A percentile compares a stretch with the other conserved stretches of the same genome.
These are phyloP conservation scores for Tragulus kanchil DNA, from an alignment of 2,113 vertebrate species.

Conservation along the genomic window DNA sequence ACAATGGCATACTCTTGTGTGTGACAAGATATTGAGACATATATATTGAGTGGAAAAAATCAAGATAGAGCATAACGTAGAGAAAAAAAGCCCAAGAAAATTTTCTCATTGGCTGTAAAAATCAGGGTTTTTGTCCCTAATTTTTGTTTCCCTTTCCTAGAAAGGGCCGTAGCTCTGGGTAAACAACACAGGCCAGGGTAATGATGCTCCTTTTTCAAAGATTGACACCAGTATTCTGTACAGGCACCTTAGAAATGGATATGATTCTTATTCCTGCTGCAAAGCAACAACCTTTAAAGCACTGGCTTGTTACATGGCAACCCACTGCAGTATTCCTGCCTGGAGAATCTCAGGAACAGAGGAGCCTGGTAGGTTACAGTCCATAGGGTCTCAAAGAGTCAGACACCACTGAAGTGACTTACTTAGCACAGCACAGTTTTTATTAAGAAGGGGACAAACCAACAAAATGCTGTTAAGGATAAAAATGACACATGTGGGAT, in stretches of 20 bases:
- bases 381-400: no score
- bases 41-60: not conserved
- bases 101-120: not conserved
- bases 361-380: no score
- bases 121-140: not conserved
- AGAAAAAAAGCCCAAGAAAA: not conserved
- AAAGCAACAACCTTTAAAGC: constrained; percentile 26
- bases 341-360: no score
- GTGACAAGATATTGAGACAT: not conserved
- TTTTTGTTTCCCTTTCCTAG: constrained; percentile 56
- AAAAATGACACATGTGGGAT: constrained; percentile 55
- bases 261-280: not conserved
- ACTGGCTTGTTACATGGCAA: not conserved
- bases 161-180: not conserved
- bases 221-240: not conserved
- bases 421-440: not conserved
- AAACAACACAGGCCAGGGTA: not conserved
- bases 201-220: constrained; percentile 28
- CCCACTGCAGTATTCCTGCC: no score
- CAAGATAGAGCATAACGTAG: not conserved
- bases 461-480: constrained; percentile 78
- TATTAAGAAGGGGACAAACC: constrained; percentile 49
- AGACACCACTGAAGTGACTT: no score
- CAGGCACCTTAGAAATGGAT: not conserved
- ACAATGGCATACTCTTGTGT: not conserved